phyloP scores from a whole-genome alignment of 2,888 invertebrate species.

The Plusia festucae region DNA sequence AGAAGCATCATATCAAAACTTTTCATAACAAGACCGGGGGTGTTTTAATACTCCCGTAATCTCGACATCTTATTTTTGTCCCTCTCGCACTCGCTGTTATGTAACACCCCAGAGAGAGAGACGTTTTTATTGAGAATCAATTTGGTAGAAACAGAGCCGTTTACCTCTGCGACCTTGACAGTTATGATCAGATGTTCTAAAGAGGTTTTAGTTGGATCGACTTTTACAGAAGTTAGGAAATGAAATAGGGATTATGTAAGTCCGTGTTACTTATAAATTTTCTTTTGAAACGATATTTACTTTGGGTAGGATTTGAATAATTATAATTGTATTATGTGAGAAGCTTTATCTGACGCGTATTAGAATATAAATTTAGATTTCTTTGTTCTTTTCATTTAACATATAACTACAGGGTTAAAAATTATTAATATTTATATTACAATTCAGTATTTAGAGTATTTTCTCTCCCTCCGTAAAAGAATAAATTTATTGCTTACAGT shows the following conservation, averaged over 20 bases:
- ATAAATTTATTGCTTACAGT: no score
- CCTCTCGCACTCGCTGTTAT: conserved; percentile 27
- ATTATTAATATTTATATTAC: no score
- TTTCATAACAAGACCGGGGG: conserved; percentile 42
- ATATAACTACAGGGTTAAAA: no score
- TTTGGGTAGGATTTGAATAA: conserved; percentile 8
- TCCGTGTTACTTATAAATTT: not conserved
- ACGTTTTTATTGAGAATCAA: conserved; percentile 57
- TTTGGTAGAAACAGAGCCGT: conserved; percentile 36
- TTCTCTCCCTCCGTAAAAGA: no score
- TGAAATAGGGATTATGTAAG: conserved; percentile 4
- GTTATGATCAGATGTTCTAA: conserved; percentile 36
- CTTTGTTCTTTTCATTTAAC: no score
- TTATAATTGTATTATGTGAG: no score
- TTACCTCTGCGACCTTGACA: conserved; percentile 32
- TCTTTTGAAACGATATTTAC: not conserved
- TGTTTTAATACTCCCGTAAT: conserved; percentile 47
- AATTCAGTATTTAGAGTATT: no score
- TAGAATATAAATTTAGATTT: no score
- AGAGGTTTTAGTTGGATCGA: conserved; percentile 17
- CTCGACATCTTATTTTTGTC: conserved; percentile 31
- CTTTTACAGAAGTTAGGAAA: conserved; percentile 3
- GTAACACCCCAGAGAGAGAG: conserved; percentile 36
- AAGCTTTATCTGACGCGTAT: no score
- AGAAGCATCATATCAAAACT: conserved; percentile 35